Conservation (phyloP, 2,797 vertebrate species). For the Thaleichthys pacificus region DNA sequence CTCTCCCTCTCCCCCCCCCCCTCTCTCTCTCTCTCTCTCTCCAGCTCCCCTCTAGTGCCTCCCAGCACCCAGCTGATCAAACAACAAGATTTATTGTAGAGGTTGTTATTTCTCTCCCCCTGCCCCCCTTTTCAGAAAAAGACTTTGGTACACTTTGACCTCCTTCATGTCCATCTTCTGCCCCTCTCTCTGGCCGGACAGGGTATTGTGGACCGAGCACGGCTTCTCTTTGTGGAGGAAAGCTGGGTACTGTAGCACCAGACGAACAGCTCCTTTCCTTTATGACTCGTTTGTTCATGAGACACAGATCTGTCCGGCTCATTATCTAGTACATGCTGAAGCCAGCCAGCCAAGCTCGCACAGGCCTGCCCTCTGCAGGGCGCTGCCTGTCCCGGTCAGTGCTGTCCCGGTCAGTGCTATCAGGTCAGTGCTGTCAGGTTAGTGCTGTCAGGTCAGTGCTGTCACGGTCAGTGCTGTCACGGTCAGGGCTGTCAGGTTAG, state of each 20-base stretch:
- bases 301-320: constrained; percentile 6
- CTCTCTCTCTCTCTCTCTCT: constrained; percentile 1
- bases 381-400: too few species aligned
- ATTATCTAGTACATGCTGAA: not conserved
- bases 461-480: too few species aligned
- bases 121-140: not conserved
- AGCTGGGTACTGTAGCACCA: constrained; percentile 7
- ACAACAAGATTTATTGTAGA: constrained; percentile 45
- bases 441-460: too few species aligned
- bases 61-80: constrained; percentile 42
- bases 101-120: constrained; percentile 20
- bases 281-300: constrained; percentile 8
- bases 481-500: too few species aligned
- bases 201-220: constrained; percentile 11
- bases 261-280: constrained; percentile 12
- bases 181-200: constrained; percentile 16
- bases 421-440: too few species aligned
- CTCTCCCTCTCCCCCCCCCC: too few species aligned
- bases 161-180: constrained; percentile 17
- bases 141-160: constrained; percentile 23
- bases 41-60: constrained; percentile 2
- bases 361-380: not conserved
- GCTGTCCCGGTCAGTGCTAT: too few species aligned
- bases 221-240: constrained; percentile 8
- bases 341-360: constrained; percentile 12